A percentile compares a stretch with the other conserved stretches of the same genome.
phyloP scores from a whole-genome alignment of 2,888 invertebrate genomes.

The Pyrrhia umbra region DNA sequence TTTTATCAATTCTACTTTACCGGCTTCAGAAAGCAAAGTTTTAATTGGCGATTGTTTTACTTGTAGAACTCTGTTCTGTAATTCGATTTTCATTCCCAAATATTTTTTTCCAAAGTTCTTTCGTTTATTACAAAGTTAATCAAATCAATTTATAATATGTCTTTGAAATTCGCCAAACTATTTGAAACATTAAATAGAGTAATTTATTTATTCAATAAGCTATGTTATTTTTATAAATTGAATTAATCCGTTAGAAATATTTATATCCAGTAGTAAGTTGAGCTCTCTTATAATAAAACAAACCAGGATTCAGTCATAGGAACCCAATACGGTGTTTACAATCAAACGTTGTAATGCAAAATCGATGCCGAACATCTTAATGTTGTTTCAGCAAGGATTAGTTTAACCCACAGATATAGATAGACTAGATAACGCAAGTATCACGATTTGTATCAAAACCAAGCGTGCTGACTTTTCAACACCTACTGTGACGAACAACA shows the following conservation, averaged over 20 bases:
- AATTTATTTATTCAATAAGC: conserved; percentile 7
- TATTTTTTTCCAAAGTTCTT: conserved; percentile 31
- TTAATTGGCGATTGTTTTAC: conserved; percentile 50
- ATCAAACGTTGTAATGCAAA: conserved; percentile 29
- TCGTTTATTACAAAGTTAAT: conserved; percentile 27
- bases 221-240: conserved; percentile 9
- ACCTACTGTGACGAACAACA: too few relatives aligned
- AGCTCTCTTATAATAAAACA: too few relatives aligned
- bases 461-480: too few relatives aligned
- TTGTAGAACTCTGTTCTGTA: conserved; percentile 37
- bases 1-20: conserved; percentile 34
- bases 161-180: conserved; percentile 9
- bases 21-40: conserved; percentile 36
- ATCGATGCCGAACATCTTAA: conserved; percentile 26
- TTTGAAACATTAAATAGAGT: conserved; percentile 2
- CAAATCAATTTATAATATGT: conserved; percentile 24
- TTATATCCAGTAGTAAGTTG: too few relatives aligned
- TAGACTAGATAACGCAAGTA: too few relatives aligned
- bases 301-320: background rate
- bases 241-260: too few relatives aligned
- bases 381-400: conserved; percentile 51
- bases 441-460: too few relatives aligned
- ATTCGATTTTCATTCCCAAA: conserved; percentile 34
- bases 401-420: too few relatives aligned
- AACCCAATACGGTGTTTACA: conserved; percentile 5